phyloP scores from a whole-genome alignment of 2,113 vertebrate genomes.

The Ptyas mucosa region DNA sequence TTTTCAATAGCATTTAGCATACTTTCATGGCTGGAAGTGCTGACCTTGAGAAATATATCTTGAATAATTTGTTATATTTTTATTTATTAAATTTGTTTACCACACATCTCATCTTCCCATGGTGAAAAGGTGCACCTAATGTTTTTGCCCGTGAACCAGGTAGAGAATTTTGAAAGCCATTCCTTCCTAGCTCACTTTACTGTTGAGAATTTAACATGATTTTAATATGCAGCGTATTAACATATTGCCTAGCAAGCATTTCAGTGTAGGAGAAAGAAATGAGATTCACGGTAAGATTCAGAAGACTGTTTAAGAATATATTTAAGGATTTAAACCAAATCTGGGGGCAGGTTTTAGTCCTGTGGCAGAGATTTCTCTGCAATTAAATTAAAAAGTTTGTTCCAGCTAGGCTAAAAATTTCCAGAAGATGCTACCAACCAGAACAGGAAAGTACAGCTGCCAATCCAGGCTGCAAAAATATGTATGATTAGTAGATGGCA shows the following conservation, averaged over 20 bases:
- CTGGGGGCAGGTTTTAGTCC: background rate
- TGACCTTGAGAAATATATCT: no score
- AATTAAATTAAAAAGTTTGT: background rate
- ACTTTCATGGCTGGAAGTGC: no score
- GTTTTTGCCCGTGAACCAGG: no score
- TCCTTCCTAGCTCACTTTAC: background rate
- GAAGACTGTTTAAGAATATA: background rate
- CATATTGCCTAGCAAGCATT: background rate
- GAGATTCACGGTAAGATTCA: background rate
- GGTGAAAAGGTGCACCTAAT: no score
- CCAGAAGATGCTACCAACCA: background rate
- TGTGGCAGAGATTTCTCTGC: background rate
- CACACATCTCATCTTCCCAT: no score
- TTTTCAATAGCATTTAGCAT: no score
- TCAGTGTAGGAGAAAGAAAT: background rate
- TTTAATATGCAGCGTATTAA: constrained; percentile 34
- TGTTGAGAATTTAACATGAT: constrained; percentile 38
- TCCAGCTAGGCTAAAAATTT: background rate
- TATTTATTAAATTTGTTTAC: no score
- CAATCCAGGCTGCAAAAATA: background rate
- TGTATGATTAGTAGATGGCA: background rate
- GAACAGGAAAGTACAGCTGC: background rate
- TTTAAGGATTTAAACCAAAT: background rate
- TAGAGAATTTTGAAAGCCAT: background rate
- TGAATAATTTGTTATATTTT: no score